phyloP scores from a whole-genome alignment of 1,140 invertebrate genomes.

The Lepidurus couesii region DNA sequence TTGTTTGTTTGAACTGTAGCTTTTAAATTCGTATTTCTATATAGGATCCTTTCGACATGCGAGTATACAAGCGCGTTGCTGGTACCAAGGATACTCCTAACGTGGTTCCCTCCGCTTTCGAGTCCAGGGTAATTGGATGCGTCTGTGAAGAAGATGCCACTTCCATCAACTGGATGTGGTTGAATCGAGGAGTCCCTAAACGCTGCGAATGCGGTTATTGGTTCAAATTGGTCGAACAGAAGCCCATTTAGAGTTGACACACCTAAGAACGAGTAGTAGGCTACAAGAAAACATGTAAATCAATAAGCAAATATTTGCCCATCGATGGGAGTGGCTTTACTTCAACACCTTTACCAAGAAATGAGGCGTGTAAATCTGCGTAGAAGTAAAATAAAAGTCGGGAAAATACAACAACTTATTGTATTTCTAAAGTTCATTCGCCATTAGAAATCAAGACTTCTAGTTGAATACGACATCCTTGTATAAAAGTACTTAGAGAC shows the following conservation, averaged over 20 bases:
- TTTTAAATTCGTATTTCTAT: slow-evolving; percentile 36
- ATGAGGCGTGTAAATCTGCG: slow-evolving; percentile 4
- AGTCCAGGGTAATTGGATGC: slow-evolving; percentile 87
- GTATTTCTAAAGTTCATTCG: not conserved
- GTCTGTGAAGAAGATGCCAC: slow-evolving; percentile 91
- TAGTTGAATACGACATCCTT: no score
- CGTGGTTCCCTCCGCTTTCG: slow-evolving; percentile 79
- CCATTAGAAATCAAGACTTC: no score
- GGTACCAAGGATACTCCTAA: slow-evolving; percentile 83
- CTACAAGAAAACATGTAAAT: not conserved
- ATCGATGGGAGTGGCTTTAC: not conserved
- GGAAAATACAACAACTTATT: not conserved
- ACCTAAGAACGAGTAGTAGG: not conserved
- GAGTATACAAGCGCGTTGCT: slow-evolving; percentile 65
- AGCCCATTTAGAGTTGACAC: slow-evolving; percentile 42
- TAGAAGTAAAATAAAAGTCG: slow-evolving; percentile 19
- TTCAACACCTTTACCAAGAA: not conserved
- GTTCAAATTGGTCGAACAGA: slow-evolving; percentile 78
- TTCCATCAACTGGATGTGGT: slow-evolving; percentile 86
- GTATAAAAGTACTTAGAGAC: no score
- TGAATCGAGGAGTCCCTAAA: slow-evolving; percentile 78
- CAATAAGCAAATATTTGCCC: not conserved
- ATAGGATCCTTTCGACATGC: slow-evolving; percentile 82
- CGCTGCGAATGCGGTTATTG: slow-evolving; percentile 93
- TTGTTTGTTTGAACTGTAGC: slow-evolving; percentile 20